These are phyloP conservation scores for Agrochola macilenta DNA, from an alignment of 2,888 invertebrate genomes.

Conservation along the genomic window DNA sequence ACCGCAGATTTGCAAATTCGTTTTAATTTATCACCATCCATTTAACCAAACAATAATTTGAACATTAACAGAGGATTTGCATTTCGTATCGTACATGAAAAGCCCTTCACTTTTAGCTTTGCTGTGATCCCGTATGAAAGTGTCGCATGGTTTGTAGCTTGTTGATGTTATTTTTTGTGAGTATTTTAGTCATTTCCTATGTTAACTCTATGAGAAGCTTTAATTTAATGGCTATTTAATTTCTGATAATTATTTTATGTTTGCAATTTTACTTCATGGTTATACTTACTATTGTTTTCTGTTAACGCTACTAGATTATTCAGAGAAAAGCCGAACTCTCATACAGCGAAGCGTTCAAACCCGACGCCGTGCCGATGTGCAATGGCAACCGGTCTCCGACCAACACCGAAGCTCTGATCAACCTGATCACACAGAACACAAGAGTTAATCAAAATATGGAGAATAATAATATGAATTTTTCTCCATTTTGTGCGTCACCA, in stretches of 20 bases:
- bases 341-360: constrained; percentile 66
- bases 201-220: constrained; percentile 17
- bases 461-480: constrained; percentile 80
- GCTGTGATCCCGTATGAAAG: constrained; percentile 29
- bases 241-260: not conserved
- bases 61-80: constrained; percentile 40
- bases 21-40: constrained; percentile 50
- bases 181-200: constrained; percentile 29
- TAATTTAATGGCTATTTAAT: constrained; percentile 40
- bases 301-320: constrained; percentile 71
- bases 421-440: constrained; percentile 75
- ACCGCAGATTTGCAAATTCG: constrained; percentile 47
- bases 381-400: constrained; percentile 77
- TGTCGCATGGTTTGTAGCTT: constrained; percentile 60
- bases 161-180: constrained; percentile 51
- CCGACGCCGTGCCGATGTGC: constrained; percentile 65
- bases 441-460: constrained; percentile 76
- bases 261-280: not conserved
- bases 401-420: constrained; percentile 77
- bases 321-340: constrained; percentile 70
- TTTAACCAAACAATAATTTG: constrained; percentile 44
- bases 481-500: constrained; percentile 74
- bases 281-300: constrained; percentile 58
- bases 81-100: constrained; percentile 26
- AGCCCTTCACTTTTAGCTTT: constrained; percentile 14